phyloP scores from a whole-genome alignment of 2,113 vertebrate species.

The Lucifuga dentata region DNA sequence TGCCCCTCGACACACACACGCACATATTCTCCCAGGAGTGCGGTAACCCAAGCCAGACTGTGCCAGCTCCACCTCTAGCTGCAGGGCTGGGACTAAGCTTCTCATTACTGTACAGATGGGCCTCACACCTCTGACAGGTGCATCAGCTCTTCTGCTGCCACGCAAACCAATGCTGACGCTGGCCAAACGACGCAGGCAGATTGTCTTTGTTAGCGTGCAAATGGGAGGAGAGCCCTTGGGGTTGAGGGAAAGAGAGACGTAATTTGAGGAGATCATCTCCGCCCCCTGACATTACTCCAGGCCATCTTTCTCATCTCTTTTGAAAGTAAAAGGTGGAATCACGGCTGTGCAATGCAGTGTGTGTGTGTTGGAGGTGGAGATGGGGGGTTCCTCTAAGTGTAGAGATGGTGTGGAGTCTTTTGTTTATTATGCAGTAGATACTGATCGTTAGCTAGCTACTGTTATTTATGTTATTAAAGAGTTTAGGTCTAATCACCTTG shows the following conservation, averaged over 20 bases:
- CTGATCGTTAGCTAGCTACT: too few relatives aligned
- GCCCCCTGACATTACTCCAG: conserved; percentile 48
- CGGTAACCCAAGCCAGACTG: conserved; percentile 60
- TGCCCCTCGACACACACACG: conserved; percentile 25
- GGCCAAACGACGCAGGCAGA: conserved; percentile 35
- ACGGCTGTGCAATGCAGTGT: conserved; percentile 1
- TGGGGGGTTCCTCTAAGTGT: too few relatives aligned
- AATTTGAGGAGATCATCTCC: conserved; percentile 63
- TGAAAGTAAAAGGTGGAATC: conserved; percentile 15
- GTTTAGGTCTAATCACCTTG: background rate
- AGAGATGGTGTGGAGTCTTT: too few relatives aligned
- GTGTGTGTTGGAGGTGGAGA: too few relatives aligned
- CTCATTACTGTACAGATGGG: conserved; percentile 71
- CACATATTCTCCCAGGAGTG: conserved; percentile 36
- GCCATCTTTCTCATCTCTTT: conserved; percentile 12
- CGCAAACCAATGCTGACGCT: conserved; percentile 15
- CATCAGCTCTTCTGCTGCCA: conserved; percentile 29
- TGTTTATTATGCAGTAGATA: too few relatives aligned
- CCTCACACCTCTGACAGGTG: conserved; percentile 71
- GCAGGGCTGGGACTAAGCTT: conserved; percentile 58
- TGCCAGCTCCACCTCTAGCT: conserved; percentile 61
- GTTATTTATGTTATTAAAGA: too few relatives aligned
- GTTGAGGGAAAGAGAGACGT: conserved; percentile 29
- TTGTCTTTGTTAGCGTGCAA: conserved; percentile 54
- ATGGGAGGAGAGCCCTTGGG: conserved; percentile 48